Base-by-base conservation (phyloP, 2,797 vertebrate genomes). In the Phoeniculus purpureus region DNA sequence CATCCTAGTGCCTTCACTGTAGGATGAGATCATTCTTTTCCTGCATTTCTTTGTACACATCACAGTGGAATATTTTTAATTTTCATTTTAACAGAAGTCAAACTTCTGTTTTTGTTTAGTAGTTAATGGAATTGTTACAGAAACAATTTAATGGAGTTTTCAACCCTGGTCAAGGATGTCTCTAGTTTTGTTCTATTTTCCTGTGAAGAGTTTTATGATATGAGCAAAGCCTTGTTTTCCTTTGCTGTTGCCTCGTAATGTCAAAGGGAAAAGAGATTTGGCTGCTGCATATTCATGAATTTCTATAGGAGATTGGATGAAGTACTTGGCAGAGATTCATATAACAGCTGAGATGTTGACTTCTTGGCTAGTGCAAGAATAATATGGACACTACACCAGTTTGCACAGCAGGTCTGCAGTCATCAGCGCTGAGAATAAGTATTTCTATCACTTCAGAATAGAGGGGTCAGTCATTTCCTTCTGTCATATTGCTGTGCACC, bases 211-310 rank as follows among this genome's bases (percentile, higher is more conserved):
- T 16, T 15, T 82, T 55, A 26, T 14, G 23, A 60, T 52, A 75
- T 87, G 73, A 87, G 59, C 55, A 84, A 93, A 95, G 6, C 55
- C 20, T 85, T 79, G 60, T 92, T 94, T 94, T 81, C 45, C 40
- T 92, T 72, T 77, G 52, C 70, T 87, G 17, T 66, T 12, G 12
- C n/a, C 48, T 96, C 55, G 11, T 70, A 78, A 77, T 80, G 88
- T 75, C 84, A 79, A 93, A 95, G 61, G 65, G 37, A 87, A 32
- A 88, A 90, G 79, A 83, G 80, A 87, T 76, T 82, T 90, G 86
- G 78, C 88, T 90, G 74, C 76, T 90, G 70, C 81, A 61, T 87
- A 92, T 94, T 94, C 90, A 87, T 93, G 89, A 88, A 59, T 65
- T 89, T 47, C 86, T 83, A 4, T 1, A 20, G 79, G 79, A 94